Conservation (phyloP, 2,888 invertebrate genomes). For the Apantesis nais region DNA sequence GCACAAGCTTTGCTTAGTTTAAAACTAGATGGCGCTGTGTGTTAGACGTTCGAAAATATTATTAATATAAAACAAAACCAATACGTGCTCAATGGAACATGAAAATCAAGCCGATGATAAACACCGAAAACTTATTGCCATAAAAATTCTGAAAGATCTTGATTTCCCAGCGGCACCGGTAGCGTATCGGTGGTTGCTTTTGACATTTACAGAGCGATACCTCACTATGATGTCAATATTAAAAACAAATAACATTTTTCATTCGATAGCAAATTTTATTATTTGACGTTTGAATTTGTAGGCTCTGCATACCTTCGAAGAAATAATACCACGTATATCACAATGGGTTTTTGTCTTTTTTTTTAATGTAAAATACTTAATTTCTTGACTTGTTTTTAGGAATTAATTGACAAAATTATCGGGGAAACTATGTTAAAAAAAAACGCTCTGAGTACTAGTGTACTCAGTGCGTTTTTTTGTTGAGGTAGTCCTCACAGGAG, state of each 20-base stretch:
- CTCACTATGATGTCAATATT: conserved; percentile 16
- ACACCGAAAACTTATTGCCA: conserved; percentile 19
- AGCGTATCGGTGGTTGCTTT: conserved; percentile 25
- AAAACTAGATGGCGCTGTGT: too few relatives aligned
- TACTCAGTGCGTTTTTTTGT: too few relatives aligned
- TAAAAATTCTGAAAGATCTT: conserved; percentile 31
- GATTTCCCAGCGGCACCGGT: conserved; percentile 38
- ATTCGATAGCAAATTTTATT: conserved; percentile 15
- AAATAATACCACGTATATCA: neutral
- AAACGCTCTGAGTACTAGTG: too few relatives aligned
- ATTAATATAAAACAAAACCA: neutral
- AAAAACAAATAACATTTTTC: conserved; percentile 23
- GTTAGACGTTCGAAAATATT: neutral
- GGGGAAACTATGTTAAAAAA: too few relatives aligned
- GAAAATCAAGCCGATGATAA: conserved; percentile 17
- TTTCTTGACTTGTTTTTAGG: too few relatives aligned
- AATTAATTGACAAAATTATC: too few relatives aligned
- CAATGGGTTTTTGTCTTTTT: neutral
- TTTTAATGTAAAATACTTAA: neutral
- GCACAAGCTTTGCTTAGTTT: too few relatives aligned
- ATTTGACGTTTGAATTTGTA: conserved; percentile 8
- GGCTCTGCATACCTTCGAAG: neutral
- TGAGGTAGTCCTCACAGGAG: too few relatives aligned
- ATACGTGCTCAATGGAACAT: neutral
- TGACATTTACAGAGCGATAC: conserved; percentile 26